Percentiles rank a stretch among this genome's conserved stretches.
phyloP scores from a whole-genome alignment of 2,888 invertebrate species.

The Lutraria lutraria region DNA sequence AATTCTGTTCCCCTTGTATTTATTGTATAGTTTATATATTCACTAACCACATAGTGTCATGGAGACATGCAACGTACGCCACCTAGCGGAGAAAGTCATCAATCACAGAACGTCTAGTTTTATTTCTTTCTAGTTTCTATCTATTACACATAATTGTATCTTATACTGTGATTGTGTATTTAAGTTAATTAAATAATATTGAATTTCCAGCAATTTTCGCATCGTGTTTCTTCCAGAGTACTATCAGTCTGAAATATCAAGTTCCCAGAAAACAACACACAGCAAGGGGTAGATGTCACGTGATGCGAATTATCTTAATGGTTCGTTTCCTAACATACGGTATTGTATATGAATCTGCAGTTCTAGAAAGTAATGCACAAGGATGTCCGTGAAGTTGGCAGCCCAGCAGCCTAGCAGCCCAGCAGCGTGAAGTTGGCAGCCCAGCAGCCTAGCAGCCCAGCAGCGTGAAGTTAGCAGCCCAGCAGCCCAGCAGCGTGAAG shows the following conservation, averaged over 20 bases:
- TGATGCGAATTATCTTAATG: neutral
- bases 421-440: no score
- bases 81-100: slow-evolving; percentile 45
- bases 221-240: neutral
- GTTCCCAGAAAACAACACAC: slow-evolving; percentile 7
- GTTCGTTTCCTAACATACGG: neutral
- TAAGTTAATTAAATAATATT: slow-evolving; percentile 30
- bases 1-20: slow-evolving; percentile 56
- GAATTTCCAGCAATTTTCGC: slow-evolving; percentile 17
- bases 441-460: no score
- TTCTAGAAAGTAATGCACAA: no score
- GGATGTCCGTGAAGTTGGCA: no score
- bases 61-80: slow-evolving; percentile 57
- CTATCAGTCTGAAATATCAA: neutral
- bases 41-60: slow-evolving; percentile 41
- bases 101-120: slow-evolving; percentile 38
- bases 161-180: slow-evolving; percentile 18
- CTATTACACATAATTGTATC: slow-evolving; percentile 22
- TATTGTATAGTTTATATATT: slow-evolving; percentile 62
- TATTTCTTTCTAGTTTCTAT: neutral
- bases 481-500: no score
- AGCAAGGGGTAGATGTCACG: neutral
- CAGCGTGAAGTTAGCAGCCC: no score
- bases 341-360: neutral
- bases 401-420: no score